These are phyloP conservation scores for Bombus ignitus DNA, from an alignment of 1,140 invertebrate genomes.

Conservation along the genomic window DNA sequence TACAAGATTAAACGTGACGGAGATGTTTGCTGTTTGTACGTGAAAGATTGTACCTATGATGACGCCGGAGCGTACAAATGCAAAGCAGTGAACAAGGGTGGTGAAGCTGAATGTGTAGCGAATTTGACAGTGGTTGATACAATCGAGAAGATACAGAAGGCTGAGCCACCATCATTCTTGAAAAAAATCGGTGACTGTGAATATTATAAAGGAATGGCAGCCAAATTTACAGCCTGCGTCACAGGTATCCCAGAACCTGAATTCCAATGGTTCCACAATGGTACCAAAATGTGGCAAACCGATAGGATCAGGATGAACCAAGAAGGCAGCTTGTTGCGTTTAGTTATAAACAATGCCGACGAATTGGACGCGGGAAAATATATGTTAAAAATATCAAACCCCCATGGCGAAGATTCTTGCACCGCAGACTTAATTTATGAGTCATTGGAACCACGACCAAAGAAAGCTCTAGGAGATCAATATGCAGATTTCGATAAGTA, in stretches of 20 bases:
- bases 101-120: slow-evolving; percentile 89
- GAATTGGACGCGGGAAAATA: slow-evolving; percentile 92
- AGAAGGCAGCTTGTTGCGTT: slow-evolving; percentile 90
- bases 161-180: slow-evolving; percentile 93
- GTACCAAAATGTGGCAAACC: slow-evolving; percentile 89
- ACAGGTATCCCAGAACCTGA: slow-evolving; percentile 93
- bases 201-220: slow-evolving; percentile 93
- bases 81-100: slow-evolving; percentile 90
- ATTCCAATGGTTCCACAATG: slow-evolving; percentile 93
- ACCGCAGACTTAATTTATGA: slow-evolving; percentile 92
- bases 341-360: slow-evolving; percentile 89
- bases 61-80: slow-evolving; percentile 92
- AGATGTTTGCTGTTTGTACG: slow-evolving; percentile 89
- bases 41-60: slow-evolving; percentile 86
- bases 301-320: slow-evolving; percentile 92
- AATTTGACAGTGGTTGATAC: slow-evolving; percentile 90
- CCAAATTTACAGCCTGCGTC: slow-evolving; percentile 95
- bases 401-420: slow-evolving; percentile 92
- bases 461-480: slow-evolving; percentile 89
- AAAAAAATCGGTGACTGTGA: slow-evolving; percentile 95
- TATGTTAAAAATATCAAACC: slow-evolving; percentile 91
- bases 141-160: slow-evolving; percentile 87
- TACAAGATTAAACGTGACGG: slow-evolving; percentile 91
- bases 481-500: slow-evolving; percentile 93
- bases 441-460: slow-evolving; percentile 87